Conservation (phyloP, 53 echinoderm and acorn worm genomes). For the Patiria pectinifera region DNA sequence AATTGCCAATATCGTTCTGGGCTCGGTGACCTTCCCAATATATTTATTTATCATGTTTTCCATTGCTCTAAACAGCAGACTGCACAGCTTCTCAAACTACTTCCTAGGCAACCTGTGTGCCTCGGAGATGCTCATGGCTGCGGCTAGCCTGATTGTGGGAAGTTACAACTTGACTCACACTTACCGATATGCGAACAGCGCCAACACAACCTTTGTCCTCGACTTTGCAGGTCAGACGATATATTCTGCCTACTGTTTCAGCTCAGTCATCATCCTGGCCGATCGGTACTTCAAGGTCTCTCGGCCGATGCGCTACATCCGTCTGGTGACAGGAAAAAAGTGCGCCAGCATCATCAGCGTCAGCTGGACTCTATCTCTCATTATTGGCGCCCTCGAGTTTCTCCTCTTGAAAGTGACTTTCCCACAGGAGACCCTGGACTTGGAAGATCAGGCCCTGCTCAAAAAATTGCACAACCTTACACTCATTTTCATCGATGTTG, state of each 20-base stretch:
- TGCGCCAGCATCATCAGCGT: neutral
- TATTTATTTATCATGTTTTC: constrained; percentile 30
- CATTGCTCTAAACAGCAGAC: neutral
- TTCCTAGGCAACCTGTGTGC: constrained; percentile 30
- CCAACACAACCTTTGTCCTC: neutral
- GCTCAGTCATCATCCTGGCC: neutral
- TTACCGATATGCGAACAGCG: neutral
- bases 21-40: neutral
- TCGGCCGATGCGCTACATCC: constrained; percentile 26
- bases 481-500: neutral
- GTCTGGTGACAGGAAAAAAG: neutral
- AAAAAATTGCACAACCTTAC: neutral
- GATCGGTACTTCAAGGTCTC: constrained; percentile 47
- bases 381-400: neutral
- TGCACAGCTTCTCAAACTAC: constrained; percentile 14
- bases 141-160: neutral
- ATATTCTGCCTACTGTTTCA: neutral
- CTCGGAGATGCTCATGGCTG: neutral
- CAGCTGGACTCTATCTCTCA: neutral
- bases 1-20: neutral
- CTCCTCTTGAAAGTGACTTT: neutral
- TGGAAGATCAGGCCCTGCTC: neutral
- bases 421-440: neutral
- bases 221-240: neutral
- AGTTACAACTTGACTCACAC: neutral